phyloP scores from a whole-genome alignment of 2,888 invertebrate genomes.

The Acrocera orbiculus region DNA sequence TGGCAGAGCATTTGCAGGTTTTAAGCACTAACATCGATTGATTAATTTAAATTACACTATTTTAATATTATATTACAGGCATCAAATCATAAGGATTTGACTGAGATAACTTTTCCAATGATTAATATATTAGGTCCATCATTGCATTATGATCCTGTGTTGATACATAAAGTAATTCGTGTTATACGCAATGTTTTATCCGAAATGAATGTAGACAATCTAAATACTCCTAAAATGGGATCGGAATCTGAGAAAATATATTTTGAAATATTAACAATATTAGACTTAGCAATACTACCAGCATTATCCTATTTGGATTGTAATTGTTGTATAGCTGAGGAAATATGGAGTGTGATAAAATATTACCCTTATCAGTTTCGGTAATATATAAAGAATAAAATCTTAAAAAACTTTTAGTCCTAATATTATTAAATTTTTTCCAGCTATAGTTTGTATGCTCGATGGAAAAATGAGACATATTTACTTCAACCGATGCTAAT shows the following conservation, averaged over 20 bases:
- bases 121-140: conserved; percentile 72
- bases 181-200: conserved; percentile 30
- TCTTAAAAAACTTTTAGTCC: too few relatives aligned
- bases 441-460: conserved; percentile 75
- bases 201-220: conserved; percentile 28
- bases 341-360: conserved; percentile 81
- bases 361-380: conserved; percentile 67
- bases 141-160: conserved; percentile 67
- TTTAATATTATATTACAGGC: conserved; percentile 29
- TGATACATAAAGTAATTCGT: conserved; percentile 71
- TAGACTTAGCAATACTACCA: conserved; percentile 81
- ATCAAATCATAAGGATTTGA: conserved; percentile 52
- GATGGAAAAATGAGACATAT: conserved; percentile 90
- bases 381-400: too few relatives aligned
- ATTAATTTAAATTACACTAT: too few relatives aligned
- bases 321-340: conserved; percentile 92
- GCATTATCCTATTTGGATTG: conserved; percentile 80
- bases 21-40: too few relatives aligned
- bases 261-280: conserved; percentile 64
- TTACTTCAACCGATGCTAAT: conserved; percentile 67
- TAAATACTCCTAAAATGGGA: conserved; percentile 23
- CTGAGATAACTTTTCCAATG: conserved; percentile 67
- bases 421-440: too few relatives aligned
- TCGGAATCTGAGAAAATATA: conserved; percentile 42
- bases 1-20: too few relatives aligned